Evolutionary conservation across 2,888 invertebrate species (phyloP).

Genomic region (Tetragonisca angustula): DNA sequence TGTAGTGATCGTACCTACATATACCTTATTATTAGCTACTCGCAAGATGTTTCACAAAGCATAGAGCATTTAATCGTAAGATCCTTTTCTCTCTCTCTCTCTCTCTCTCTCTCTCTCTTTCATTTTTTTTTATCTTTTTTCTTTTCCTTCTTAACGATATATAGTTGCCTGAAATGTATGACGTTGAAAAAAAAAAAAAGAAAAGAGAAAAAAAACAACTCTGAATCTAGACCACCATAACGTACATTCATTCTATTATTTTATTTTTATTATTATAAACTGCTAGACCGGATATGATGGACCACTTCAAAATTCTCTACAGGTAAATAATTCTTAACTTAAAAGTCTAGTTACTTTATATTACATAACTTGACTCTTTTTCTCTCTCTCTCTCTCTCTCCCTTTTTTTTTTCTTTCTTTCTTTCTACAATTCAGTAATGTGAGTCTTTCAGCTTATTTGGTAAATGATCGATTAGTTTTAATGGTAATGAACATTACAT

Average conservation of each 20-base stretch:
- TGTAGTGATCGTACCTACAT: neutral
- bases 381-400: too few species aligned
- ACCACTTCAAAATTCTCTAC: constrained; percentile 59
- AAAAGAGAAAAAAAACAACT: neutral
- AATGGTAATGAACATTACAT: constrained; percentile 12
- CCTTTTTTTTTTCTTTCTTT: too few species aligned
- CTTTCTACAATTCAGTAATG: too few species aligned
- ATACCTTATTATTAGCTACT: constrained; percentile 7
- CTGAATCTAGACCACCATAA: constrained; percentile 31
- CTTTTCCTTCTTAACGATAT: neutral
- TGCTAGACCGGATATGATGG: constrained; percentile 62
- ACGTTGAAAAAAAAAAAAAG: constrained; percentile 20
- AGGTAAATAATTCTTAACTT: constrained; percentile 54
- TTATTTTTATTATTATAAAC: constrained; percentile 62
- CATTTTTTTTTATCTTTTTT: neutral
- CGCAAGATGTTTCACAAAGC: constrained; percentile 9
- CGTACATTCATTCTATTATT: constrained; percentile 60
- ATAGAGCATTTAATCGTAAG: constrained; percentile 9
- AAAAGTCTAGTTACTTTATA: constrained; percentile 44
- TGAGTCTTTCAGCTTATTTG: neutral
- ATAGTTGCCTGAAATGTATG: constrained; percentile 37
- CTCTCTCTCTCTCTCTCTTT: neutral
- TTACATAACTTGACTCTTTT: constrained; percentile 8
- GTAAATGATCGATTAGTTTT: constrained; percentile 9
- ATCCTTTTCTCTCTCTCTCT: neutral